Evolutionary conservation across 1,140 invertebrate species (phyloP), one percentile per base, ranked within the genome.

Genomic region (Vanessa atalanta): DNA sequence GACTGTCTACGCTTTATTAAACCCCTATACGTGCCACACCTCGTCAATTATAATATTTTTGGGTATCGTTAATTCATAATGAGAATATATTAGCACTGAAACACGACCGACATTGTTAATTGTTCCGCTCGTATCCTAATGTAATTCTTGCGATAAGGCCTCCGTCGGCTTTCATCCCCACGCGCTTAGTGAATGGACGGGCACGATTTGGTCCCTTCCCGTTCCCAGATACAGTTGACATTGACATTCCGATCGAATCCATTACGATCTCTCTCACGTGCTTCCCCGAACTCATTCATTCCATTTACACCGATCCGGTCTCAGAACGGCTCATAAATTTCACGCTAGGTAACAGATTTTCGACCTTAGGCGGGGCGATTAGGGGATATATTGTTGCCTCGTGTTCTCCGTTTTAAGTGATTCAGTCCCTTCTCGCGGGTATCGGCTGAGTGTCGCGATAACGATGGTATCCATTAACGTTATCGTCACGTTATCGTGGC

Each of bases 201-300:
- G 11, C 65, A 67, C 78, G 23, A 78, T 78, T 78, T 71, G 78
- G 75, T 77, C 70, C 75, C 72, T 73, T 79, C 81, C 83, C 26
- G 26, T 86, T 85, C 83, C 77, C 77, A 51, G 80, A 82, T 85
- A 84, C 74, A 64, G 76, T 71, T 82, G 85, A 83, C 84, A 85
- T 83, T 84, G 81, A 88, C 83, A 88, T 86, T 88, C 88, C 84
- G 81, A 79, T 83, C 70, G 79, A 73, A 64, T 80, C 85, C 83
- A 86, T 88, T 86, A 87, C 82, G 77, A 57, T 74, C 72, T 78
- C 84, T 88, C 84, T 85, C 87, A 84, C 83, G 84, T 84, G 86
- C 80, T 90, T 90, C 88, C 84, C 77, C 79, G 90, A 88, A 89
- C 79, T 84, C 90, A 92, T 90, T 92, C 88, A 92, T 84, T 84